Evolutionary conservation across 1,140 invertebrate genomes (phyloP).

Genomic region (Brevipalpus yothersi): DNA sequence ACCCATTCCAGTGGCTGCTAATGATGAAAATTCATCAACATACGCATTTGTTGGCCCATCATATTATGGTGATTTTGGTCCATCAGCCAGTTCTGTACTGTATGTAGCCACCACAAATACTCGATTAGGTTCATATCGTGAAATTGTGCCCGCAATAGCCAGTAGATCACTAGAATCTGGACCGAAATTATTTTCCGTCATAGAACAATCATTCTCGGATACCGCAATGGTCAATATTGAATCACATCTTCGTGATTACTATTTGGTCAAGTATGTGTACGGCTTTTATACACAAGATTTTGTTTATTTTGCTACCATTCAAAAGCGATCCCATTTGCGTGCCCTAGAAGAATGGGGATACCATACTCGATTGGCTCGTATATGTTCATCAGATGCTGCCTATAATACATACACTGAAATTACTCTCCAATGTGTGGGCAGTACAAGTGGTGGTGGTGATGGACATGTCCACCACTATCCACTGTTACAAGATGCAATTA

Average conservation of each 20-base stretch:
- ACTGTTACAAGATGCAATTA: slow-evolving; percentile 65
- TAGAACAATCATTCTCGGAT: slow-evolving; percentile 58
- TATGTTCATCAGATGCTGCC: slow-evolving; percentile 75
- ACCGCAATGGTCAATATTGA: slow-evolving; percentile 73
- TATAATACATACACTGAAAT: slow-evolving; percentile 84
- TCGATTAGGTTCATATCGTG: slow-evolving; percentile 67
- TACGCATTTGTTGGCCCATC: slow-evolving; percentile 82
- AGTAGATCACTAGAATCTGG: slow-evolving; percentile 38
- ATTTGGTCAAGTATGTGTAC: slow-evolving; percentile 77
- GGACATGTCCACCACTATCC: slow-evolving; percentile 35
- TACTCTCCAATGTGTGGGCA: slow-evolving; percentile 46
- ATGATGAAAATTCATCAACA: slow-evolving; percentile 67
- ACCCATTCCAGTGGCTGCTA: slow-evolving; percentile 54
- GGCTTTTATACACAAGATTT: slow-evolving; percentile 81
- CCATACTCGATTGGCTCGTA: slow-evolving; percentile 59
- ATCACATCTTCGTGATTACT: slow-evolving; percentile 53
- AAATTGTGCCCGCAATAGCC: slow-evolving; percentile 74
- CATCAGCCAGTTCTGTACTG: slow-evolving; percentile 48
- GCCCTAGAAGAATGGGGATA: slow-evolving; percentile 64
- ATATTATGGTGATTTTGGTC: slow-evolving; percentile 43
- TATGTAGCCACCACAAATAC: slow-evolving; percentile 89
- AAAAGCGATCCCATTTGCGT: slow-evolving; percentile 65
- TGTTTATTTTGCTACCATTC: slow-evolving; percentile 81
- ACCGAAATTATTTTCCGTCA: slow-evolving; percentile 32
- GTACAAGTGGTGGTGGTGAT: slow-evolving; percentile 14